Percentiles rank a stretch among this genome's conserved stretches.
These are phyloP conservation scores for Echinarachnius parma DNA, from an alignment of 53 echinoderm and acorn worm species.

Conservation along the genomic window DNA sequence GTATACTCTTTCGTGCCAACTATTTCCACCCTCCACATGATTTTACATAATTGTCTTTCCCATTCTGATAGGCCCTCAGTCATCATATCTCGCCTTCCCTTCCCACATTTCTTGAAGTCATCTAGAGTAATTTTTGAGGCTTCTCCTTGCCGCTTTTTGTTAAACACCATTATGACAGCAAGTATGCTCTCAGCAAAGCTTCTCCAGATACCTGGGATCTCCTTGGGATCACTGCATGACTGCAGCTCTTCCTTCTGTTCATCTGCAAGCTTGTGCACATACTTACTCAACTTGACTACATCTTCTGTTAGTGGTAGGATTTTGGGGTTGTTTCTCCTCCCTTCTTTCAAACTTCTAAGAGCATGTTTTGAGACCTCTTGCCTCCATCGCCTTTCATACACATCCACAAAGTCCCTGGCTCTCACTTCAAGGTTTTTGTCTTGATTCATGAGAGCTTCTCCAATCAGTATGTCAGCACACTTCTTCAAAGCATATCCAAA, in stretches of 20 bases:
- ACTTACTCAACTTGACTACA: constrained; percentile 48
- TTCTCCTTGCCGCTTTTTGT: constrained; percentile 67
- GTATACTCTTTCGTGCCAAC: constrained; percentile 56
- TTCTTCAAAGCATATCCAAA: constrained; percentile 41
- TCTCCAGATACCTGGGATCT: constrained; percentile 39
- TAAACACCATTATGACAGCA: constrained; percentile 59
- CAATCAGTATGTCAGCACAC: constrained; percentile 26
- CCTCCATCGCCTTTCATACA: constrained; percentile 55
- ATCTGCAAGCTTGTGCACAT: constrained; percentile 43
- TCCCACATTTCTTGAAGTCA: constrained; percentile 48
- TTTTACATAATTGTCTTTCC: constrained; percentile 52
- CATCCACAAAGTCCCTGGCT: constrained; percentile 12
- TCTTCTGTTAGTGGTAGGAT: constrained; percentile 63
- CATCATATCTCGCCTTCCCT: constrained; percentile 28
- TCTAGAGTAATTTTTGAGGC: constrained; percentile 64
- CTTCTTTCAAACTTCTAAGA: constrained; percentile 57
- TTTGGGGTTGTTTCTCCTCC: constrained; percentile 55
- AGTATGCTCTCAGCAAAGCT: constrained; percentile 53
- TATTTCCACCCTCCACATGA: constrained; percentile 60
- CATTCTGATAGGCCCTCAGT: constrained; percentile 51
- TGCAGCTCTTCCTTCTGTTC: background rate
- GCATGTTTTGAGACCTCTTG: constrained; percentile 61
- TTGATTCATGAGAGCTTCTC: constrained; percentile 29
- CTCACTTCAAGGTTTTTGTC: constrained; percentile 14
- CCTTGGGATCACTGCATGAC: background rate